A percentile compares a stretch with the other conserved stretches of the same genome.
Conservation (phyloP, 2,888 invertebrate species). For the Unio delphinus region DNA sequence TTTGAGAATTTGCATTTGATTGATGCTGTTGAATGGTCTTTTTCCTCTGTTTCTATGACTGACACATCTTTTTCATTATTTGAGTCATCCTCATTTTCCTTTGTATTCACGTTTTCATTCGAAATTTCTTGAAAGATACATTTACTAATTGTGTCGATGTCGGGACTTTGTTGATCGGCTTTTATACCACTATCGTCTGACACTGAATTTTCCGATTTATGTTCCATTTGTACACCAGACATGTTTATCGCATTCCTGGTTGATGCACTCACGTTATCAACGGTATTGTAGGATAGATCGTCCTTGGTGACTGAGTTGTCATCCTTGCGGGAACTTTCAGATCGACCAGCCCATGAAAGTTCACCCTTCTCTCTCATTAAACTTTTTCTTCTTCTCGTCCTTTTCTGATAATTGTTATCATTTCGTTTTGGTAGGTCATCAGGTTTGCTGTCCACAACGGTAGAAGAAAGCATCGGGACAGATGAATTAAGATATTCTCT, state of each 20-base stretch:
- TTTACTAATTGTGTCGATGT: background rate
- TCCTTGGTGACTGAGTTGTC: too few relatives aligned
- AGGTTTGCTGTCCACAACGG: constrained; percentile 3
- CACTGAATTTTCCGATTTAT: too few relatives aligned
- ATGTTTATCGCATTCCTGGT: too few relatives aligned
- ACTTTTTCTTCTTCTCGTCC: too few relatives aligned
- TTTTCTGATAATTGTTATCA: too few relatives aligned
- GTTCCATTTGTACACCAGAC: too few relatives aligned
- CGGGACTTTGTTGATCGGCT: constrained; percentile 3
- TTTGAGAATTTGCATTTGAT: background rate
- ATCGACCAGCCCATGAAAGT: too few relatives aligned
- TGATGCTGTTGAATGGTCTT: constrained; percentile 9
- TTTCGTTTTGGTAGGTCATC: too few relatives aligned
- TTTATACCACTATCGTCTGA: constrained; percentile 31
- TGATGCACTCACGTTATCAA: too few relatives aligned
- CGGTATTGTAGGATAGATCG: too few relatives aligned
- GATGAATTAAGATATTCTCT: constrained; percentile 8
- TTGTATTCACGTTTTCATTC: background rate
- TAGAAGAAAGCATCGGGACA: constrained; percentile 21
- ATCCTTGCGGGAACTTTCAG: too few relatives aligned
- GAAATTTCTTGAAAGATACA: background rate
- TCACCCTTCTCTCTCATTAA: too few relatives aligned
- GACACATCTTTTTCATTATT: constrained; percentile 15
- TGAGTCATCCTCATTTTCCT: constrained; percentile 3
- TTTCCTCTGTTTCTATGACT: constrained; percentile 13